Conservation (phyloP, 2,888 invertebrate genomes). For the Panopea generosa region DNA sequence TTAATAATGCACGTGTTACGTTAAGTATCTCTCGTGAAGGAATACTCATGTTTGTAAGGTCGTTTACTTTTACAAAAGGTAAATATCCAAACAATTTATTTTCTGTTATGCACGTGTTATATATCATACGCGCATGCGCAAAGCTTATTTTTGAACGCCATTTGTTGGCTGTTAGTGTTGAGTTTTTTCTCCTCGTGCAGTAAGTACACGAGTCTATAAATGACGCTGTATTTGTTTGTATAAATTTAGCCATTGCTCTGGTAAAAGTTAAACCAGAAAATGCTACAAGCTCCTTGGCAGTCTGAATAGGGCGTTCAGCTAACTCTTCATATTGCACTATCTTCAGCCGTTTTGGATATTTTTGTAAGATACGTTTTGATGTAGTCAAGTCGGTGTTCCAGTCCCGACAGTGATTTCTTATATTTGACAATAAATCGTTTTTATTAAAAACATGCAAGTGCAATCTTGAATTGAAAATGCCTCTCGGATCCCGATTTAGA, state of each 20-base stretch:
- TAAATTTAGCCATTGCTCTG: neutral
- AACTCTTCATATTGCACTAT: slow-evolving; percentile 17
- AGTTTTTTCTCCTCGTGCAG: slow-evolving; percentile 18
- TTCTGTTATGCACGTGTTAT: neutral
- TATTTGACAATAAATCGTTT: neutral
- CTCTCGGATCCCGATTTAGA: slow-evolving; percentile 25
- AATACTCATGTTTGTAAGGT: slow-evolving; percentile 1
- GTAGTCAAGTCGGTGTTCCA: neutral
- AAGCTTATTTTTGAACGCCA: slow-evolving; percentile 2
- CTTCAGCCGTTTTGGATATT: slow-evolving; percentile 9
- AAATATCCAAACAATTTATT: slow-evolving; percentile 16
- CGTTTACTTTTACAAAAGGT: neutral
- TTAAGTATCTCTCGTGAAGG: slow-evolving; percentile 8
- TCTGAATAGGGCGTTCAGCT: slow-evolving; percentile 1
- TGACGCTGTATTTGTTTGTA: neutral
- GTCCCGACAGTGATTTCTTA: neutral
- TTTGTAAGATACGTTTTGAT: slow-evolving; percentile 1
- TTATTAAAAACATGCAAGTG: neutral
- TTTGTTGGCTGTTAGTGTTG: slow-evolving; percentile 4
- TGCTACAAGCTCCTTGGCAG: neutral
- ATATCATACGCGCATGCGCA: neutral
- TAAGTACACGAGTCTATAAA: neutral
- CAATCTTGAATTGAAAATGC: slow-evolving; percentile 29
- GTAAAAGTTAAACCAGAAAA: slow-evolving; percentile 10
- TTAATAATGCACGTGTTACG: neutral